Evolutionary conservation across 2,888 invertebrate genomes (phyloP).

Genomic region (Stenolophus ochropezus): DNA sequence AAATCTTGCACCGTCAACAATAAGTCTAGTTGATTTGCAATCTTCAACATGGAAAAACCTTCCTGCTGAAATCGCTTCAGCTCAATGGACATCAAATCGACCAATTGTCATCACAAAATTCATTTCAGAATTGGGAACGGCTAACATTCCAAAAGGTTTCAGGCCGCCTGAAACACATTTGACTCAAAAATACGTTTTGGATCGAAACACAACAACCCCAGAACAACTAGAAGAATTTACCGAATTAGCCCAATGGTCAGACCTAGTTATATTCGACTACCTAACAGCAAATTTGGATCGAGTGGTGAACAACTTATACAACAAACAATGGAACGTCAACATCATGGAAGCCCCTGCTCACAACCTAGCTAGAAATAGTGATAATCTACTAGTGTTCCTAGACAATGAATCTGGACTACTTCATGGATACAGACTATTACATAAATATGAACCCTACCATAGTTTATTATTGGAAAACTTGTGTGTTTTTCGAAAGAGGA

Average conservation of each 20-base stretch:
- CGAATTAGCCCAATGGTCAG: conserved; percentile 92
- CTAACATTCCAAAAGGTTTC: conserved; percentile 85
- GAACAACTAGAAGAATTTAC: conserved; percentile 74
- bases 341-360: conserved; percentile 93
- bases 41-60: conserved; percentile 81
- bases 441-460: conserved; percentile 90
- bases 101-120: conserved; percentile 89
- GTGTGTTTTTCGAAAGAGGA: conserved; percentile 86
- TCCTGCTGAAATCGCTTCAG: conserved; percentile 80
- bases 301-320: conserved; percentile 91
- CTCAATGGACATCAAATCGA: conserved; percentile 87
- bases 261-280: conserved; percentile 91
- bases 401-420: conserved; percentile 90
- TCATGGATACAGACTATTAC: conserved; percentile 89
- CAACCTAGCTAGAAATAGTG: conserved; percentile 84
- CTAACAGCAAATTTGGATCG: conserved; percentile 91
- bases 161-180: conserved; percentile 83
- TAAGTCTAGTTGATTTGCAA: conserved; percentile 83
- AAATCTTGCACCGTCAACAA: conserved; percentile 86
- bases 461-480: conserved; percentile 84
- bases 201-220: conserved; percentile 71
- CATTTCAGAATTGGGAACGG: conserved; percentile 83
- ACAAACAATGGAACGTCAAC: conserved; percentile 91
- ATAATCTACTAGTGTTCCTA: conserved; percentile 85
- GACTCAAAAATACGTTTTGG: conserved; percentile 81